Evolutionary conservation across 1,140 invertebrate species (phyloP).

Genomic region (Psilanteris sp.): DNA sequence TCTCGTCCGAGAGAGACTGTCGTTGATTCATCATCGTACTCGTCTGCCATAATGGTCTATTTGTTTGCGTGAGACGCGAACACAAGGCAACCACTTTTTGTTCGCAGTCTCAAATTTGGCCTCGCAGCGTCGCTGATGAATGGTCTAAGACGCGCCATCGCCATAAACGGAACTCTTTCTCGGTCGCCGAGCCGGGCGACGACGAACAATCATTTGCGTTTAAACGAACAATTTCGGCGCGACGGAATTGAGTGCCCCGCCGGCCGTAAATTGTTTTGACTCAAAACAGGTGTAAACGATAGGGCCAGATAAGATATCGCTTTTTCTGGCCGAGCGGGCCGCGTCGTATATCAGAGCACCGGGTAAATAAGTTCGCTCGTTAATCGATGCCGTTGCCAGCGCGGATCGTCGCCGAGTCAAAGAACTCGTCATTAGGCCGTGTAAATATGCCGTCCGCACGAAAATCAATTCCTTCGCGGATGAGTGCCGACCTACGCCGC

Average conservation of each 20-base stretch:
- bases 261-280: constrained; percentile 39
- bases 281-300: constrained; percentile 52
- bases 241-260: constrained; percentile 10
- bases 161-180: constrained; percentile 17
- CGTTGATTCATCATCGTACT: constrained; percentile 62
- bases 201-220: constrained; percentile 32
- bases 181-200: too few relatives aligned
- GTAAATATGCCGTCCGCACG: constrained; percentile 68
- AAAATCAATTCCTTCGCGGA: constrained; percentile 70
- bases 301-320: constrained; percentile 35
- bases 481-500: constrained; percentile 43
- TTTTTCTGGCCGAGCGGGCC: constrained; percentile 30
- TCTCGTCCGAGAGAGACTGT: constrained; percentile 41
- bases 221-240: constrained; percentile 16
- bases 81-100: constrained; percentile 56
- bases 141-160: constrained; percentile 27
- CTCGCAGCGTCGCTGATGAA: constrained; percentile 34
- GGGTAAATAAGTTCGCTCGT: constrained; percentile 29
- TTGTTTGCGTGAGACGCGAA: constrained; percentile 51
- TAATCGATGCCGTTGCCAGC: constrained; percentile 31
- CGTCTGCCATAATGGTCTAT: constrained; percentile 49
- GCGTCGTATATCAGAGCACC: constrained; percentile 10
- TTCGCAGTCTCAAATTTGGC: constrained; percentile 52
- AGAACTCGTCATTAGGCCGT: constrained; percentile 69
- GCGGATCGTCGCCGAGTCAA: constrained; percentile 38